These are phyloP conservation scores for Sus scrofa DNA, from an alignment of 2,113 vertebrate species.

Conservation along the genomic window T2T-Sscrofa CM000826.6:131766001-131766500, in stretches of 20 bases:
- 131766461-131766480: not conserved
- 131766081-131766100: slow-evolving; percentile 26
- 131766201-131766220: slow-evolving; percentile 20
- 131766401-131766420: slow-evolving; percentile 4
- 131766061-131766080: not conserved
- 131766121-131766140: slow-evolving; percentile 29
- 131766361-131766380: not conserved
- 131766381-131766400: slow-evolving; percentile 44
- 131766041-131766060: slow-evolving; percentile 50
- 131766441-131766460: slow-evolving; percentile 24
- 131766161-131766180: slow-evolving; percentile 68
- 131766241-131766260: slow-evolving; percentile 68
- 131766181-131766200: slow-evolving; percentile 55
- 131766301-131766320: slow-evolving; percentile 23
- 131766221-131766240: slow-evolving; percentile 71
- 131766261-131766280: slow-evolving; percentile 46
- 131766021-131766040: not conserved
- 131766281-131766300: slow-evolving; percentile 34
- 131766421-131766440: slow-evolving; percentile 2
- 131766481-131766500: not conserved
- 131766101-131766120: slow-evolving; percentile 36
- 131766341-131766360: not conserved
- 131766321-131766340: not conserved
- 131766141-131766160: slow-evolving; percentile 68
- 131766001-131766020: slow-evolving; percentile 51